A percentile compares a stretch with the other conserved stretches of the same genome.
Evolutionary conservation across 2,888 invertebrate species (phyloP).

Genomic region (Caenorhabditis japonica): DNA sequence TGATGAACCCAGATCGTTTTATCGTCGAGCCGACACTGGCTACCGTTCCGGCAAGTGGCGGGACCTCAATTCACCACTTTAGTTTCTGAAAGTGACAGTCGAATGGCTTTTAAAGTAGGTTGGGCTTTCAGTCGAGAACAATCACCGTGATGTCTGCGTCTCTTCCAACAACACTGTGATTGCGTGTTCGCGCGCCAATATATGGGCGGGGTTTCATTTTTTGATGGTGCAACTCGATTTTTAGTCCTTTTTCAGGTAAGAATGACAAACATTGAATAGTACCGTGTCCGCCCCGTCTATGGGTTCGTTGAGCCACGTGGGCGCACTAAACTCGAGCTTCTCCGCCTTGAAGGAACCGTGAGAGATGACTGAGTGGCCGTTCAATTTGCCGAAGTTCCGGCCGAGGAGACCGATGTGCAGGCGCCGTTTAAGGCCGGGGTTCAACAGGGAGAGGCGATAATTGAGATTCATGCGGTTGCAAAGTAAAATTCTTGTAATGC

Average conservation of each 20-base stretch:
- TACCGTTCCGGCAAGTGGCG: conserved; percentile 59
- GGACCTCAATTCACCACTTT: conserved; percentile 54
- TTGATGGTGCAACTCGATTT: no score
- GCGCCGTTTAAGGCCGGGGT: conserved; percentile 66
- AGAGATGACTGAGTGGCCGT: conserved; percentile 65
- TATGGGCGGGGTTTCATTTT: no score
- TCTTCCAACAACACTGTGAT: no score
- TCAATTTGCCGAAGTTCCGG: conserved; percentile 62
- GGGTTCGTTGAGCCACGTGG: conserved; percentile 63
- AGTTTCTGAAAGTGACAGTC: conserved; percentile 51
- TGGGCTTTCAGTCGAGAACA: no score
- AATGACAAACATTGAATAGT: conserved; percentile 68
- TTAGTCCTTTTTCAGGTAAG: conserved; percentile 55
- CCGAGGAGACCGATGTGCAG: conserved; percentile 63
- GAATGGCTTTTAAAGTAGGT: conserved; percentile 64
- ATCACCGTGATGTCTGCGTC: no score
- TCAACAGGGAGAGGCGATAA: conserved; percentile 63
- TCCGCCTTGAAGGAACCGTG: conserved; percentile 54
- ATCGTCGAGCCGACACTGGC: conserved; percentile 60
- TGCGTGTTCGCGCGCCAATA: no score
- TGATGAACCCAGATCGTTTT: no score
- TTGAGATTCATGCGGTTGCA: conserved; percentile 59
- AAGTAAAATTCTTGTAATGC: no score
- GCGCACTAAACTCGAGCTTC: conserved; percentile 56
- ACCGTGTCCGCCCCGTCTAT: conserved; percentile 68